Evolutionary conservation across 1,140 invertebrate species (phyloP), one percentile per base, ranked within the genome.

Genomic region (Drosophila nasuta): DNA sequence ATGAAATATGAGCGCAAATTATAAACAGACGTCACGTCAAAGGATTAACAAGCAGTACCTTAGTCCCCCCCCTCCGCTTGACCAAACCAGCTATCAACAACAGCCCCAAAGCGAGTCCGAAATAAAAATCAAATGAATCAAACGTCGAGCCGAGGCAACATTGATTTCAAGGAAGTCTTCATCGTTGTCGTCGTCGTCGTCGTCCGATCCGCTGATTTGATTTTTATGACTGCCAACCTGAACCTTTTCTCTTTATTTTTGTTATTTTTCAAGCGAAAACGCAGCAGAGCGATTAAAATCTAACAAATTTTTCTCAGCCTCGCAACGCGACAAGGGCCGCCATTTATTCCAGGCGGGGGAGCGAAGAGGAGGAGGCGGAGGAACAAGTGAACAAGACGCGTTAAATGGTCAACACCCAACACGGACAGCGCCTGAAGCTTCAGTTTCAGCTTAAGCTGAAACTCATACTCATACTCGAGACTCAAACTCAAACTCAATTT

Each of bases 1-100:
- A 88, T 88, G 85, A 88, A 88, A 88, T 89, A 88, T 88, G 85
- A 88, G 86, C 81, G 79, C 86, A 88, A 88, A 88, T 88, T 88
- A 88, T 88, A 68, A 88, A 78, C 77, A 83, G 81, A 88, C 85
- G 74, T 90, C 85, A 88, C 85, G 85, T 88, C 86, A 88, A 88
- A 88, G 85, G 85, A 88, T 88, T 88, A 88, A 88, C 85, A 85
- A 88, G 81, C 71, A 25, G 46, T 28, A 52, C 60, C 43, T 25
- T 25, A 25, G 20, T 25, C 48, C 38, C 28, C 28, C 51, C 5
- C 28, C n/a, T 2, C 6, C 28, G 41, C 11, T 13, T 25, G 13
- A 1, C 64, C 25, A 28, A 7, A n/a, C 2, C 38, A 25, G 38
- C 35, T 3, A 11, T 52, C 38, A n/a, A 28, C 20, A 30, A 30